phyloP scores from a whole-genome alignment of 2,797 vertebrate species.

The Girardinus metallicus region DNA sequence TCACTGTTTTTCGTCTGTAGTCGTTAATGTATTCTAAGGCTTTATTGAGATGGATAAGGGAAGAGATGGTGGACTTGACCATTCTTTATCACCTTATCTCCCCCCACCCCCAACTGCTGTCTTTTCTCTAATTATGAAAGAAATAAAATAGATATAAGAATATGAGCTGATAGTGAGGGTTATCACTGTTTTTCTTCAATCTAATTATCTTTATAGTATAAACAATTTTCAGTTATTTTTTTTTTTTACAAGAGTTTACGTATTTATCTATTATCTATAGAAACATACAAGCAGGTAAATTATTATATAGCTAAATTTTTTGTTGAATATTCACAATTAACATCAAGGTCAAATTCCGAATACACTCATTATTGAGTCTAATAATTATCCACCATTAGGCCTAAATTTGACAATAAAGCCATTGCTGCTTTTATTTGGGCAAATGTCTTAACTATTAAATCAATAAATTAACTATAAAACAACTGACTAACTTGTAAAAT shows the following conservation, averaged over 20 bases:
- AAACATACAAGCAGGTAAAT: background rate
- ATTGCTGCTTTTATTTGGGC: background rate
- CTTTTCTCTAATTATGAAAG: constrained; percentile 22
- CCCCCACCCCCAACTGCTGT: constrained; percentile 20
- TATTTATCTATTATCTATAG: background rate
- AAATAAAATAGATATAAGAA: background rate
- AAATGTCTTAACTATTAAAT: background rate
- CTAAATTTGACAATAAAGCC: background rate
- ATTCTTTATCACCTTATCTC: constrained; percentile 31
- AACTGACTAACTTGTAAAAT: background rate
- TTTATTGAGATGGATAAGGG: constrained; percentile 63
- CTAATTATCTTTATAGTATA: constrained; percentile 62
- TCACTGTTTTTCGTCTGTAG: constrained; percentile 34
- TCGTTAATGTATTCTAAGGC: constrained; percentile 65
- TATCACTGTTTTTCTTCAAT: constrained; percentile 64
- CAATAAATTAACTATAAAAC: background rate
- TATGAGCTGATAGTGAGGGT: constrained; percentile 46
- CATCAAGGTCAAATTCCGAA: background rate
- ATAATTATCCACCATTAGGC: background rate
- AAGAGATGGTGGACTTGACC: constrained; percentile 42
- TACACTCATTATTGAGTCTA: background rate
- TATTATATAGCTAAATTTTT: background rate
- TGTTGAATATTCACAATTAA: background rate
- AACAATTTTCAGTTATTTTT: constrained; percentile 62
- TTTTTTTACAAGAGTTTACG: background rate